Evolutionary conservation across 2,113 vertebrate genomes (phyloP).

Genomic region (Ondatra zibethicus): DNA sequence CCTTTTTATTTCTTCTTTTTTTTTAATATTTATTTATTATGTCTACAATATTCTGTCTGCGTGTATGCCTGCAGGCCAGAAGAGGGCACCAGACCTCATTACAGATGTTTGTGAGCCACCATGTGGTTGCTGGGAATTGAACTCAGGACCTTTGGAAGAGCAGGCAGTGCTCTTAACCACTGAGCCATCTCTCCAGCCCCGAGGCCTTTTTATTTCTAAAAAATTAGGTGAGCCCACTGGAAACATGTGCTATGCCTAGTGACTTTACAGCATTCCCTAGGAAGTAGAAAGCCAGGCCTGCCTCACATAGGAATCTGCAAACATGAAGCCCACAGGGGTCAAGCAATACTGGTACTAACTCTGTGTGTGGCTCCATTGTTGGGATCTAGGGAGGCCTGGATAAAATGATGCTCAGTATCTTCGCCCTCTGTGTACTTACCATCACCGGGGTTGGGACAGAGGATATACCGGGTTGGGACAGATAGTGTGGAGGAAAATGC

Average conservation of each 20-base stretch:
- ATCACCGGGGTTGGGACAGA: background rate
- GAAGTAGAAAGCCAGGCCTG: background rate
- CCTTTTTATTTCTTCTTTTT: background rate
- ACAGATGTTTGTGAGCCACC: no score
- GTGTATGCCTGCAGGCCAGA: no score
- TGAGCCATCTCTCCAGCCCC: no score
- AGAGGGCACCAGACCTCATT: no score
- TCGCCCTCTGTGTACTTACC: background rate
- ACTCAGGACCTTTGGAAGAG: no score
- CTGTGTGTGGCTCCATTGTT: background rate
- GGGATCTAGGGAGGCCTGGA: background rate
- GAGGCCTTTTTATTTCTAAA: background rate
- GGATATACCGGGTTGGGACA: no score
- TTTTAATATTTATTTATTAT: no score
- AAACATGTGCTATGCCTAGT: background rate
- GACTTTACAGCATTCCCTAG: background rate
- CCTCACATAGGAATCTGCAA: background rate
- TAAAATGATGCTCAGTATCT: background rate
- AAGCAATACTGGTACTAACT: accelerated
- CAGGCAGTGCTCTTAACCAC: no score
- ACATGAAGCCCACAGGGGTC: background rate
- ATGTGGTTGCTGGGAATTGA: no score
- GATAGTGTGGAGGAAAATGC: background rate
- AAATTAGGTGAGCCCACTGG: background rate
- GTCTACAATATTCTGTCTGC: no score